These are phyloP conservation scores for Xenops minutus DNA, from an alignment of 2,797 vertebrate species.

Conservation along the genomic window DNA sequence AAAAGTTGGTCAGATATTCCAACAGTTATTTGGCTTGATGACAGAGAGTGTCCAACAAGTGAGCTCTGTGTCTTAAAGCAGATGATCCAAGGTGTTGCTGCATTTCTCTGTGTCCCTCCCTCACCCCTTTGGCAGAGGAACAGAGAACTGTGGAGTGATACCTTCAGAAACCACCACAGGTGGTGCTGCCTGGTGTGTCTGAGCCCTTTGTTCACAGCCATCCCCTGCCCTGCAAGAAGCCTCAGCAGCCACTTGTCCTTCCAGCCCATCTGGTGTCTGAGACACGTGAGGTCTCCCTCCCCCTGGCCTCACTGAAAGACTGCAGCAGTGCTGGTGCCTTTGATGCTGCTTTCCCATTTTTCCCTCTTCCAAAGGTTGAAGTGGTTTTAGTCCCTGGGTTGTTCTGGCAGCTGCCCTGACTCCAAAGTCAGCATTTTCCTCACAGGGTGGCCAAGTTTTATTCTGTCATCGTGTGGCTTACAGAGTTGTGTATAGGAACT, in stretches of 20 bases:
- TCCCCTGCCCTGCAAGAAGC: background rate
- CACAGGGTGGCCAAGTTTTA: background rate
- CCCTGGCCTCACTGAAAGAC: background rate
- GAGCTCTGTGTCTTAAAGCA: background rate
- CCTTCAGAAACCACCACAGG: background rate
- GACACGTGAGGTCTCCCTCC: background rate
- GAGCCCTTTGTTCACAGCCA: background rate
- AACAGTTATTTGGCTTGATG: background rate
- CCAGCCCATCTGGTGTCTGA: background rate
- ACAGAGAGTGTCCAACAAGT: background rate
- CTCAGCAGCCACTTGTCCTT: background rate
- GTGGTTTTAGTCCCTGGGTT: background rate
- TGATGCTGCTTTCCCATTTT: background rate
- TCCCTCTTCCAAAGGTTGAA: background rate
- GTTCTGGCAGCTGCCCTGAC: background rate
- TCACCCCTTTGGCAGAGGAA: background rate
- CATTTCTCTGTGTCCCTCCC: background rate
- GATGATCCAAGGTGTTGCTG: background rate
- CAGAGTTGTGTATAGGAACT: background rate
- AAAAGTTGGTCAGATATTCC: background rate
- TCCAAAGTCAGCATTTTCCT: background rate
- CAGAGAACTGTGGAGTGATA: background rate
- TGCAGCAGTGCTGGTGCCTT: background rate
- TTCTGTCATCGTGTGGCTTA: fast-evolving
- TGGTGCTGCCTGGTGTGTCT: background rate